Evolutionary conservation across 2,797 vertebrate genomes (phyloP), one percentile per base, ranked within the genome.

Genomic region (Myripristis jacobus): DNA sequence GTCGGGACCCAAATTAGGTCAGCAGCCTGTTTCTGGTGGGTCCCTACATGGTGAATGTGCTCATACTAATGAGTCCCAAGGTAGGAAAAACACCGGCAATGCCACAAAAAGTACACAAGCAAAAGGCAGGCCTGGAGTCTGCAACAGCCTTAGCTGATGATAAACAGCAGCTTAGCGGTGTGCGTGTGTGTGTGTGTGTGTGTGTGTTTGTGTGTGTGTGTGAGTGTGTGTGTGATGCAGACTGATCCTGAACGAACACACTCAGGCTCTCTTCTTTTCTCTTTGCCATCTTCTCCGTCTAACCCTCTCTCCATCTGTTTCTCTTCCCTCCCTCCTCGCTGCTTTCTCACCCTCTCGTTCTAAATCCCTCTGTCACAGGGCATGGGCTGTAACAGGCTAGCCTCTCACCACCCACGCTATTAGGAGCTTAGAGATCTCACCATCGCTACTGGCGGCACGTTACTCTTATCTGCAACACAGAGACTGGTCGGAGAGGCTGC

Each of bases 1-100:
- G 61, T 59, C 61, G 47, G 29, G 25, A 72, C 24, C 48, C 48
- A 79, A 72, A 56, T 18, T 80, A 54, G 61, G 48, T 73, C 72
- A 59, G n/a, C 51, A 44, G 47, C 61, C 62, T 44, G 55, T 48
- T 61, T 70, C 70, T 74, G 71, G 36, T 41, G 25, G 50, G 41
- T 66, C 43, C 65, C 58, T 36, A n/a, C n/a, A 61, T 66, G 50
- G 16, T 29, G 48, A 71, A 71, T 11, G 31, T n/a, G 46, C 46
- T 68, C 34, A 53, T 36, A 9, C 34, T 36, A 36, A 36, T 36
- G 34, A 31, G 31, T 31, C 31, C 31, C 31, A 4, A 31, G 8
- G 31, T 31, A 5, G 31, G 31, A 31, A 31, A 31, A 31, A 31
- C 4, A 31, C 4, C 31, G 1, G 31, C 31, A 8, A 31, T 31